phyloP scores from a whole-genome alignment of 2,888 invertebrate species.

The Microplitis deprimator region DNA sequence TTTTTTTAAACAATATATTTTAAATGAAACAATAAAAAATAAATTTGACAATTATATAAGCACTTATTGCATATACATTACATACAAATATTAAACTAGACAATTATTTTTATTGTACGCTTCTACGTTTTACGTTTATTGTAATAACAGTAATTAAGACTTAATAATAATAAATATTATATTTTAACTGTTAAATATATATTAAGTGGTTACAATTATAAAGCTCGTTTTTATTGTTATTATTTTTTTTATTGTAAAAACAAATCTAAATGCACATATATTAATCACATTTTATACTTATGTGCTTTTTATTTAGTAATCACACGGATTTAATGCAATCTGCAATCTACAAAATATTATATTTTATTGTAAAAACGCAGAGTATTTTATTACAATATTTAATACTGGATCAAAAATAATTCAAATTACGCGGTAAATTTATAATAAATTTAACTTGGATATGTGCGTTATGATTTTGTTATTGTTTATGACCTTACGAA shows the following conservation, averaged over 20 bases:
- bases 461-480: not conserved
- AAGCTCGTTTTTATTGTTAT: not conserved
- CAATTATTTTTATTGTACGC: not conserved
- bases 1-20: slow-evolving; percentile 7
- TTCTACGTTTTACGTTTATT: not conserved
- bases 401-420: not conserved
- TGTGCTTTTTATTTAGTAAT: not conserved
- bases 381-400: not conserved
- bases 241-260: not conserved
- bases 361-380: not conserved
- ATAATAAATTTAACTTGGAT: not conserved
- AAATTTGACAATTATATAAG: slow-evolving; percentile 5
- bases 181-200: slow-evolving; percentile 1
- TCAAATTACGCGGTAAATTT: not conserved
- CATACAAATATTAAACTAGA: not conserved
- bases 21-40: not conserved
- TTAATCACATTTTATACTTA: not conserved
- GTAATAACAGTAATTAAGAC: not conserved
- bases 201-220: slow-evolving; percentile 1
- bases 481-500: not conserved
- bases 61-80: not conserved
- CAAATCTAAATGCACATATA: not conserved
- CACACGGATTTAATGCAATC: not conserved
- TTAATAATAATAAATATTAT: slow-evolving; percentile 1
- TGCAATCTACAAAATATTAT: not conserved